Evolutionary conservation across 2,113 vertebrate genomes (phyloP), one percentile per base, ranked within the genome.

Genomic region (Oreotrochilus melanogaster): DNA sequence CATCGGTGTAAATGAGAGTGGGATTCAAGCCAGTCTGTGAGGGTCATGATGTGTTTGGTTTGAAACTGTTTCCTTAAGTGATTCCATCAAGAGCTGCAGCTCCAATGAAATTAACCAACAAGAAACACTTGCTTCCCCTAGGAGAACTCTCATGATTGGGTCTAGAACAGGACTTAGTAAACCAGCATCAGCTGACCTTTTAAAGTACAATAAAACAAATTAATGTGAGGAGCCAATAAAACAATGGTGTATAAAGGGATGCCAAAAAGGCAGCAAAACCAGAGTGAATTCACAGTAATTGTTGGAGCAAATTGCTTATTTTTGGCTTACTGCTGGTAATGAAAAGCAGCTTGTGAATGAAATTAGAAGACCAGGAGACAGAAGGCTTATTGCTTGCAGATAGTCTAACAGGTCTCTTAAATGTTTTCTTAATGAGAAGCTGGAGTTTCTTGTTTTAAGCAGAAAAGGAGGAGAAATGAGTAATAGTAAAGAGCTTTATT

Each of bases 201-300:
- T 74, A 23, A 67, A 81, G 39, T 54, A 51, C 7, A 50, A 53
- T 51, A 74, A 79, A 90, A 43, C 23, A 90, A 60, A 78, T 64
- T 33, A 88, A 69, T 2, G 14, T 31, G 28, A 61, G 18, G 37
- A 47, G 28, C 11, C 27, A 51, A 50, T 87, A 65, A 91, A 89
- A 56, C 0, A 0, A 25, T 64, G 9, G 13, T 79, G 45, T 85
- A 18, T 31, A 72, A 65, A 64, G 33, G 18, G 18, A 48, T 80
- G 70, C 58, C 73, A 83, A 92, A 73, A 60, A 89, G 18, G 35
- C 67, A 76, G 76, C 48, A 82, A 89, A 89, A 37, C 61, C 39
- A 80, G 69, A 78, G 57, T 31, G 37, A 95, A 92, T 94, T 89
- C 53, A 76, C 48, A 53, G 48, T 76, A 90, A 86, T 33, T 85